Evolutionary conservation across 2,113 vertebrate genomes (phyloP).

Genomic region (Apodemus speciosus): DNA sequence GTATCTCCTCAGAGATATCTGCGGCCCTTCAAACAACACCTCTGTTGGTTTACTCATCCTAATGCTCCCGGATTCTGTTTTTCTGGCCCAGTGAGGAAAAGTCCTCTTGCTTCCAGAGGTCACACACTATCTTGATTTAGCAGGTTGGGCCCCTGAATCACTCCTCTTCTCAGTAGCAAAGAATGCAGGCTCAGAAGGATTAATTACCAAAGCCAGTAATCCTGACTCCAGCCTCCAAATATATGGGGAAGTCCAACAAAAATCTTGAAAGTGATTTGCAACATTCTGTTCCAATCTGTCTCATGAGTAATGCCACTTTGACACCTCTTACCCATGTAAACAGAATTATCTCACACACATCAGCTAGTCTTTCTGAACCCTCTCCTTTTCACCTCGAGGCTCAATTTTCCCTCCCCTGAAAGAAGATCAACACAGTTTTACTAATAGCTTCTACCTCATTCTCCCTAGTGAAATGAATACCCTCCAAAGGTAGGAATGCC

Average conservation of each 20-base stretch:
- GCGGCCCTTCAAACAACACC: neutral
- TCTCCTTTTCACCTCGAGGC: conserved; percentile 66
- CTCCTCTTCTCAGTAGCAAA: conserved; percentile 80
- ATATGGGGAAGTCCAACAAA: conserved; percentile 78
- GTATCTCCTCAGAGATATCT: neutral
- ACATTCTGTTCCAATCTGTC: conserved; percentile 73
- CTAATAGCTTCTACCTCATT: conserved; percentile 53
- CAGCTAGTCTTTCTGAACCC: conserved; percentile 68
- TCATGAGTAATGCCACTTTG: conserved; percentile 78
- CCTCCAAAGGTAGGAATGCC: neutral
- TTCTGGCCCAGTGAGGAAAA: conserved; percentile 43
- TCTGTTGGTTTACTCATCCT: conserved; percentile 33
- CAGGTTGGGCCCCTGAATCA: conserved; percentile 76
- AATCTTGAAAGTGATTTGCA: conserved; percentile 81
- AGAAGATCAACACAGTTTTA: conserved; percentile 57
- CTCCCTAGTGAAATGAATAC: conserved; percentile 53
- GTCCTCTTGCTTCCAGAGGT: conserved; percentile 35
- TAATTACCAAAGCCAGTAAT: conserved; percentile 84
- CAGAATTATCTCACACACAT: conserved; percentile 70
- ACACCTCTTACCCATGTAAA: conserved; percentile 79
- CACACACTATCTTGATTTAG: conserved; percentile 79
- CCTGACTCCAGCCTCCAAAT: conserved; percentile 80
- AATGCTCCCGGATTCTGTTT: conserved; percentile 51
- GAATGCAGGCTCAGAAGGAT: conserved; percentile 83
- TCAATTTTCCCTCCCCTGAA: conserved; percentile 63